Conservation (phyloP, 2,113 vertebrate genomes). For the Cyphomyrus plagiostoma region DNA sequence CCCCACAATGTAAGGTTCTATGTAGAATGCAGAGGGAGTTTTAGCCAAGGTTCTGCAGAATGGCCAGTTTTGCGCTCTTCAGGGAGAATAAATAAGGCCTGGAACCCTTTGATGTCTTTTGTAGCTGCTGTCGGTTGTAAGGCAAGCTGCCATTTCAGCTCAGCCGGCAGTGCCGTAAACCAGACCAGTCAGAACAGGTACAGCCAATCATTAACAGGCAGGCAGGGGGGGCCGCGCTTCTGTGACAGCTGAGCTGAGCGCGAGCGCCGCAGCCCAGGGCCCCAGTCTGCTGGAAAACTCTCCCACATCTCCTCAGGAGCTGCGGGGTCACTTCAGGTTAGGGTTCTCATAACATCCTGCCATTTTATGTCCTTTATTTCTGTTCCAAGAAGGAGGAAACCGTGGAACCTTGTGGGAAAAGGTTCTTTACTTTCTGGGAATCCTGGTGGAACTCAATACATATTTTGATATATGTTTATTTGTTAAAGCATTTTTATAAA, state of each 20-base stretch:
- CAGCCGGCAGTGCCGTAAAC: conserved; percentile 21
- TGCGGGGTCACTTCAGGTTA: background rate
- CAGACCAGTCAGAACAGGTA: conserved; percentile 26
- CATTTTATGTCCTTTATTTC: background rate
- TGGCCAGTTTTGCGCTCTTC: background rate
- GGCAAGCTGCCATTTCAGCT: background rate
- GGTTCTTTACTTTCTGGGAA: background rate
- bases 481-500: background rate
- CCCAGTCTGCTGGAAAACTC: background rate
- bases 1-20: background rate
- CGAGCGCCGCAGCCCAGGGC: background rate
- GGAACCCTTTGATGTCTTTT: background rate
- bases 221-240: background rate
- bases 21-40: background rate
- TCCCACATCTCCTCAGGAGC: background rate
- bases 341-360: background rate
- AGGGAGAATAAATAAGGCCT: background rate
- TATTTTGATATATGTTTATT: background rate
- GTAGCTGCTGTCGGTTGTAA: background rate
- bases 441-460: background rate
- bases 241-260: background rate
- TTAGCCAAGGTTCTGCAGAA: background rate
- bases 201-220: conserved; percentile 26
- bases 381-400: background rate
- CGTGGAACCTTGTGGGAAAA: background rate